Conservation (phyloP, 2,888 invertebrate species). For the Listrodromus nycthemerus region DNA sequence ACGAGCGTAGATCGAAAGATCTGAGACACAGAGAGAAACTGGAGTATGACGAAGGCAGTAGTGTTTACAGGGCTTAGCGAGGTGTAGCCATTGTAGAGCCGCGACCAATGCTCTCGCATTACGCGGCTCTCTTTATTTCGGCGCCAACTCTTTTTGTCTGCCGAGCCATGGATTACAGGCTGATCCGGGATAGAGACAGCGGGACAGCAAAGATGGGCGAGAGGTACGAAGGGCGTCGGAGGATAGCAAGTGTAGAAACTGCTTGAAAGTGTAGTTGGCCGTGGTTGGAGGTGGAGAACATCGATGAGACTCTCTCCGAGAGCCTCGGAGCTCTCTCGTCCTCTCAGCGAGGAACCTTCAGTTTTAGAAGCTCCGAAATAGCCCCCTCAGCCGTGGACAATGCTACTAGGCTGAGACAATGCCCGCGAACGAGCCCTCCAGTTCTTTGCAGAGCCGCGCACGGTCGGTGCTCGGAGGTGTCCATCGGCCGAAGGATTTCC, state of each 20-base stretch:
- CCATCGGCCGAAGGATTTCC: constrained; percentile 58
- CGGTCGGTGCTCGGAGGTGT: constrained; percentile 43
- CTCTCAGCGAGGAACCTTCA: constrained; percentile 29
- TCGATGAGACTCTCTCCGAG: background rate
- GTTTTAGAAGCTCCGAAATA: constrained; percentile 44
- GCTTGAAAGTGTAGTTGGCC: constrained; percentile 29
- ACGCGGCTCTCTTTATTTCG: constrained; percentile 77
- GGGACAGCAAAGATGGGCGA: constrained; percentile 59
- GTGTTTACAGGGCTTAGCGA: constrained; percentile 79
- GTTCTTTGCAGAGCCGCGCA: constrained; percentile 13
- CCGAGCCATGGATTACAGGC: constrained; percentile 75
- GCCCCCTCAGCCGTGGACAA: constrained; percentile 46
- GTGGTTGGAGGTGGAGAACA: constrained; percentile 31
- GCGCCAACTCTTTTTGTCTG: constrained; percentile 82
- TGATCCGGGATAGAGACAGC: constrained; percentile 71
- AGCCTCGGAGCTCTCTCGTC: background rate
- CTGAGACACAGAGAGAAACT: constrained; percentile 49
- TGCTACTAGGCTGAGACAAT: constrained; percentile 62
- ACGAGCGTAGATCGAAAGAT: background rate
- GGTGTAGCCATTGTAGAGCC: constrained; percentile 70
- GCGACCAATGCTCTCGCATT: constrained; percentile 75
- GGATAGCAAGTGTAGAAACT: constrained; percentile 9
- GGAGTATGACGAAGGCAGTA: constrained; percentile 71
- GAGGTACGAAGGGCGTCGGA: constrained; percentile 39
- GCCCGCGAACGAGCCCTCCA: constrained; percentile 10